A percentile compares a stretch with the other conserved stretches of the same genome.
Evolutionary conservation across 1,140 invertebrate species (phyloP).

Genomic region (Acromyrmex echinatior): DNA sequence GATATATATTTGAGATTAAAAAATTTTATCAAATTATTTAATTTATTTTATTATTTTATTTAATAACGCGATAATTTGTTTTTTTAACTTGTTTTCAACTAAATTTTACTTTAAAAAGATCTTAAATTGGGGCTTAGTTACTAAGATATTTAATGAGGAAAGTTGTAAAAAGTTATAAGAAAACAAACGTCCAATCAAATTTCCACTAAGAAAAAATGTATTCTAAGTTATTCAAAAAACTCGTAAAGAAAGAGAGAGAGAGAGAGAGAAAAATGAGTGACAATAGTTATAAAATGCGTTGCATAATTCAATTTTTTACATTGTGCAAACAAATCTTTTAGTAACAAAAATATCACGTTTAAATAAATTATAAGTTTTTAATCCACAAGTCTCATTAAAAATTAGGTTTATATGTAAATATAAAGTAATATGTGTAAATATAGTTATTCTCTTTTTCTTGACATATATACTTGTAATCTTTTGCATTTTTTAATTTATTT

Average conservation of each 20-base stretch:
- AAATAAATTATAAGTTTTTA: background rate
- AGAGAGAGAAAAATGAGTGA: background rate
- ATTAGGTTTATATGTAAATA: background rate
- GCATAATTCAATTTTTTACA: constrained; percentile 19
- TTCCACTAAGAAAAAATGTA: constrained; percentile 35
- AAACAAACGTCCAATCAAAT: constrained; percentile 45
- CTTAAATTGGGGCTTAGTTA: constrained; percentile 42
- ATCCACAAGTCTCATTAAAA: background rate
- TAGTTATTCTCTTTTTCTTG: background rate
- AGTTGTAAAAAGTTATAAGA: constrained; percentile 33
- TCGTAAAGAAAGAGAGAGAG: background rate
- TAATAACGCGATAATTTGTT: constrained; percentile 16
- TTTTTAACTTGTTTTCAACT: background rate
- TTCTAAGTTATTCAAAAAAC: background rate
- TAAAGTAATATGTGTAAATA: background rate
- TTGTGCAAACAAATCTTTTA: background rate
- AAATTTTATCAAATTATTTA: constrained; percentile 1
- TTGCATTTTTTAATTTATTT: constrained; percentile 18
- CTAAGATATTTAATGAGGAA: constrained; percentile 46
- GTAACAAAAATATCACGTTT: constrained; percentile 6
- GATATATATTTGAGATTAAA: background rate
- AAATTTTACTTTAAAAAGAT: constrained; percentile 35
- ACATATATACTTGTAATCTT: background rate
- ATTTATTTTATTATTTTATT: background rate
- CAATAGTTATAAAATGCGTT: constrained; percentile 6